These are phyloP conservation scores for Sycobia sp. DNA, from an alignment of 1,140 invertebrate species.

Conservation along the genomic window DNA sequence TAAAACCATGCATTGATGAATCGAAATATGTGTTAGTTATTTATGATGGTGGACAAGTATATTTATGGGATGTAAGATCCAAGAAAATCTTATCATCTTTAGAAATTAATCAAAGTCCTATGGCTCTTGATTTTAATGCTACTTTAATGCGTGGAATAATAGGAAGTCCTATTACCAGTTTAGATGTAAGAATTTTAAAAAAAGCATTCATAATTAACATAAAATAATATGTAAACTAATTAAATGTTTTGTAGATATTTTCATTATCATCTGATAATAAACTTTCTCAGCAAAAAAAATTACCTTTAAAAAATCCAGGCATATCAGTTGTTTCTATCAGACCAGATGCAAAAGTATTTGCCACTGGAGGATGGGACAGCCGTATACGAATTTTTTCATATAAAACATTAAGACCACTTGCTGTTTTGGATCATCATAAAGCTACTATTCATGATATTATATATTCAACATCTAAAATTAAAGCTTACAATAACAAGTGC, in stretches of 20 bases:
- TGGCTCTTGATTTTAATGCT: slow-evolving; percentile 72
- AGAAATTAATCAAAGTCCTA: slow-evolving; percentile 69
- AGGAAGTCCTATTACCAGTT: slow-evolving; percentile 66
- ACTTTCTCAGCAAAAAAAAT: slow-evolving; percentile 65
- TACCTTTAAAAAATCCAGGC: slow-evolving; percentile 73
- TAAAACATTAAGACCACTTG: slow-evolving; percentile 76
- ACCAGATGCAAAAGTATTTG: slow-evolving; percentile 76
- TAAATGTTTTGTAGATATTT: slow-evolving; percentile 49
- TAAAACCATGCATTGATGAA: slow-evolving; percentile 65
- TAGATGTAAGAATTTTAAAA: slow-evolving; percentile 64
- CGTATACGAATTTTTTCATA: slow-evolving; percentile 78
- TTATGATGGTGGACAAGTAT: slow-evolving; percentile 71
- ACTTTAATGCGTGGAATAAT: slow-evolving; percentile 68
- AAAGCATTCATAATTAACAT: neutral
- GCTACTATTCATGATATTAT: slow-evolving; percentile 71
- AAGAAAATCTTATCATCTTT: slow-evolving; percentile 65
- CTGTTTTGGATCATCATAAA: slow-evolving; percentile 73
- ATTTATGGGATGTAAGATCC: slow-evolving; percentile 69
- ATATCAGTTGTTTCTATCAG: slow-evolving; percentile 73
- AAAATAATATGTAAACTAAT: neutral
- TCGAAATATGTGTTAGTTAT: slow-evolving; percentile 65
- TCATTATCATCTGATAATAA: slow-evolving; percentile 44
- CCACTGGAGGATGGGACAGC: slow-evolving; percentile 77
- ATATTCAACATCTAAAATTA: slow-evolving; percentile 67
- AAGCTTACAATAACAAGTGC: slow-evolving; percentile 68